A percentile compares a stretch with the other conserved stretches of the same genome.
These are phyloP conservation scores for Gasteruption jaculator DNA, from an alignment of 2,888 invertebrate species.

Conservation along the genomic window DNA sequence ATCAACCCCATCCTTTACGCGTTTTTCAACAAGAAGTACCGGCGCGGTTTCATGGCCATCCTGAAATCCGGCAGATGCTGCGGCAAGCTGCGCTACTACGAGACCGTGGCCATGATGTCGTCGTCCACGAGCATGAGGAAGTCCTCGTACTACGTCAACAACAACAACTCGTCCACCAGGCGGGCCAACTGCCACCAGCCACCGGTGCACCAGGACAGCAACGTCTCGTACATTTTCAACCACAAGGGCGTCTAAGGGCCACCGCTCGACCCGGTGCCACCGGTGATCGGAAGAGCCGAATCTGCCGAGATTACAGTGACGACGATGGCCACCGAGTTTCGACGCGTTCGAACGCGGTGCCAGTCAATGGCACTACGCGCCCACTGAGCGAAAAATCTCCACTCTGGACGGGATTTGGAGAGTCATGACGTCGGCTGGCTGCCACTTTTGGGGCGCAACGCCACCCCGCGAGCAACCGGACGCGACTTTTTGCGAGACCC, in stretches of 20 bases:
- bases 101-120: conserved; percentile 80
- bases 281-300: too few species aligned
- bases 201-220: conserved; percentile 56
- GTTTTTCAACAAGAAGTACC: conserved; percentile 91
- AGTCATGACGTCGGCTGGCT: too few species aligned
- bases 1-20: conserved; percentile 93
- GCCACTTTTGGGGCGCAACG: too few species aligned
- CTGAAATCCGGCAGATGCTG: conserved; percentile 82
- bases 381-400: too few species aligned
- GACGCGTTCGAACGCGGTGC: too few species aligned
- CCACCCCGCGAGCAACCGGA: too few species aligned
- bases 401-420: too few species aligned
- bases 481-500: too few species aligned
- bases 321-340: too few species aligned
- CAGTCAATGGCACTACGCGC: too few species aligned
- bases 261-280: neutral
- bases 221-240: conserved; percentile 64
- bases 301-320: too few species aligned
- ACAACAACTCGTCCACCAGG: conserved; percentile 57
- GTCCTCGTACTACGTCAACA: conserved; percentile 79
- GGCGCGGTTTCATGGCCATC: conserved; percentile 85
- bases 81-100: conserved; percentile 79
- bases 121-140: conserved; percentile 82
- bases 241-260: conserved; percentile 67
- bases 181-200: conserved; percentile 47